Conservation (phyloP, 1,140 invertebrate genomes). For the Metopolophium dirhodum region DNA sequence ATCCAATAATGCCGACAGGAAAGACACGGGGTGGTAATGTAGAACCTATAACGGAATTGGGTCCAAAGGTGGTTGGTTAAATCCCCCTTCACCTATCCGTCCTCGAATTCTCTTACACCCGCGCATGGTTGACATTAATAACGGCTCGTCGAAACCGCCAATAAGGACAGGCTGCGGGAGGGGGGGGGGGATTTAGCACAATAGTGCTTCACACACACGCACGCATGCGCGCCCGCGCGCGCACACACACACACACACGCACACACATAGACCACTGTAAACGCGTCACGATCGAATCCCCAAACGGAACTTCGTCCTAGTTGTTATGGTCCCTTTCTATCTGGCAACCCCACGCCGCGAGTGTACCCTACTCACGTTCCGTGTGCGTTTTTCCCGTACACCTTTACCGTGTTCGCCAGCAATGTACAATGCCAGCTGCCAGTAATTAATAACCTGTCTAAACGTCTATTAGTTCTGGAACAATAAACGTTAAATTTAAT, state of each 20-base stretch:
- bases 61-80: constrained; percentile 45
- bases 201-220: background rate
- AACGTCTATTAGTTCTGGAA: constrained; percentile 41
- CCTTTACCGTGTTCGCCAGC: background rate
- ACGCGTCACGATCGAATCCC: constrained; percentile 38
- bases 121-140: constrained; percentile 36
- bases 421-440: constrained; percentile 16
- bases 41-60: constrained; percentile 11
- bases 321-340: background rate
- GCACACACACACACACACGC: background rate
- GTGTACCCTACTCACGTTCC: background rate
- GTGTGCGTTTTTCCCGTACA: background rate
- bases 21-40: constrained; percentile 18
- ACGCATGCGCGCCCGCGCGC: background rate
- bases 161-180: background rate
- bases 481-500: constrained; percentile 49
- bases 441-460: constrained; percentile 41
- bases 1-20: constrained; percentile 31
- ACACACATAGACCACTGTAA: background rate
- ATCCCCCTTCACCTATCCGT: background rate
- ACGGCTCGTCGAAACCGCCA: constrained; percentile 46
- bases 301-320: constrained; percentile 22
- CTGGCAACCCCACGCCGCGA: background rate
- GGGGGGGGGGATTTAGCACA: background rate
- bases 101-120: background rate